Base-by-base conservation (phyloP, 2,888 invertebrate species). In the Pammene aurita region DNA sequence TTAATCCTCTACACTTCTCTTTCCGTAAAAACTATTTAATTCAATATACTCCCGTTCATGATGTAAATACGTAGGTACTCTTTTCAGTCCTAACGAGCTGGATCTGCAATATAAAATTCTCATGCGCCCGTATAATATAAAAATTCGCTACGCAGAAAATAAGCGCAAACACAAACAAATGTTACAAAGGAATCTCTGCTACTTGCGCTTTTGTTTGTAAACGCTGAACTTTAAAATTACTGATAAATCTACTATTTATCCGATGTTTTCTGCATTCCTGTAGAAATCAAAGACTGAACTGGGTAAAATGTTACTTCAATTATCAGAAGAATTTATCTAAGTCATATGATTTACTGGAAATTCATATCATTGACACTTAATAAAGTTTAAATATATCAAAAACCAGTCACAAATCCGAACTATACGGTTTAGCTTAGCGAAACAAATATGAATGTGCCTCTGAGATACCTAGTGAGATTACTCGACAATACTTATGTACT, bases 131-230 rank as follows among this genome's bases (percentile, higher is more conserved):
- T 35, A 48, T 46, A 50, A 50, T n/a, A 38, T 16, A 50, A 61
- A 61, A 50, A 16, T 38, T 16, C 16, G 13, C 35, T 48, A 48
- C 35, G 46, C 48, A 18, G 38, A 38, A 48, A 61, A 50, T 16
- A 35, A 18, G 61, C 16, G 5, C 48, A 50, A 61, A 48, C 16
- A 61, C 61, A 38, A 48, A 50, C 50, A 61, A 61, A 50, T 38
- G 61, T 61, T 61, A 61, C 61, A 61, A 50, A 50, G 48, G 61
- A 48, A 50, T 38, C 38, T 35, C 38, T 61, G 14, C 38, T 61
- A 61, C 61, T 61, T 61, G 38, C 46, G 13, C 61, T 50, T 61
- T 35, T 35, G 16, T 60, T 14, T 48, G 14, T 13, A 38, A 38
- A 48, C 14, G 48, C 61, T 61, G 38, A 38, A 61, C 42, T 58